Base-by-base conservation (phyloP, 2,113 vertebrate species). In the Sceloporus undulatus region DNA sequence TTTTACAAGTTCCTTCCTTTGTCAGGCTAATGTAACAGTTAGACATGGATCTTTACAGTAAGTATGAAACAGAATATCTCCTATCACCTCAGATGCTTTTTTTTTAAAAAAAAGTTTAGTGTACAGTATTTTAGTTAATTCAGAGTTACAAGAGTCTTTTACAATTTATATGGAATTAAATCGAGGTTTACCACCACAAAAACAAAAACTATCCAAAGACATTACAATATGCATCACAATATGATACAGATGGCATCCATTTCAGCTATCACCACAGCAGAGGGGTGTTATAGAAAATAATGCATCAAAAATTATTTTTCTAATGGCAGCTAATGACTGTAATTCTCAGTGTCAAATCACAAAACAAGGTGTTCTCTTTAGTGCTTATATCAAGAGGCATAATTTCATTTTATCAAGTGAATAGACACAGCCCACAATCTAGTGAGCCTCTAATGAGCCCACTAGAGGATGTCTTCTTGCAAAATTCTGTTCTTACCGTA, bases 281-380 rank as follows among this genome's bases (percentile, higher is more conserved):
- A 29, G 4, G 5, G 48, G 16, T 29, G 90, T 18, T 85, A 65
- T 19, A 85, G 70, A 87, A 38, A 70, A 56, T 81, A 8, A 2
- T 29, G 42, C 40, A 48, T 5, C 29, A 40, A 84, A 78, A 54
- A 84, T 38, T 59, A 65, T 81, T 80, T 23, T 11, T 70, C 56
- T 14, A 25, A 18, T 42, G 82, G 38, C n/a, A 65, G 27, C 23
- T 27, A 18, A 40, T 9, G 59, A 0, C 11, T 82, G 71, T 18
- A 79, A 85, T 86, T 13, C 1, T 10, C 8, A 76, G 5, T n/a
- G 79, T 16, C 25, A 23, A 76, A 38, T 1, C 83, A 13, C 74
- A 87, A 29, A 92, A 89, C 76, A 0, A 75, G 9, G 81, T 87
- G 85, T 85, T 1, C 78, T 82, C 86, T 73, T 79, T 5, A 11